These are phyloP conservation scores for Drosophila mayaguana DNA, from an alignment of 2,888 invertebrate genomes.

Conservation along the genomic window DNA sequence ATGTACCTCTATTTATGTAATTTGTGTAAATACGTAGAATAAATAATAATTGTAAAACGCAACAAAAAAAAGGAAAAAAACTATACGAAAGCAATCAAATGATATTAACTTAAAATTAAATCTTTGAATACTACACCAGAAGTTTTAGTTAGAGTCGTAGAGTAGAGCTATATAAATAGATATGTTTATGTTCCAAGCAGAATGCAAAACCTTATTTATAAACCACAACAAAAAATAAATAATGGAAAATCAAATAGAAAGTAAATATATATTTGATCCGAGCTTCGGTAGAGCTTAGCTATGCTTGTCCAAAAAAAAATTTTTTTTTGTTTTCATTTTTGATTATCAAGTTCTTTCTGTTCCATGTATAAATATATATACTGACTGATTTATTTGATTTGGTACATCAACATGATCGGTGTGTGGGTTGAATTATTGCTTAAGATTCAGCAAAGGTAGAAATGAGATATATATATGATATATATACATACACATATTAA, in stretches of 20 bases:
- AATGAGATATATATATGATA: no score
- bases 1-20: conserved; percentile 43
- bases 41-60: conserved; percentile 29
- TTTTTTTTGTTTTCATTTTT: not conserved
- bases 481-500: no score
- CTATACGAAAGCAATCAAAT: conserved; percentile 25
- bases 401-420: not conserved
- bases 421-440: not conserved
- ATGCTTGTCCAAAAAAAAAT: not conserved
- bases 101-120: not conserved
- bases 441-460: not conserved
- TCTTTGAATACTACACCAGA: conserved; percentile 23
- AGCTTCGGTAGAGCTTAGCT: not conserved
- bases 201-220: not conserved
- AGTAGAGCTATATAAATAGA: conserved; percentile 17
- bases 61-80: conserved; percentile 22
- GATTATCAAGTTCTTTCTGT: not conserved
- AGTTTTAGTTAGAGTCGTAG: conserved; percentile 20
- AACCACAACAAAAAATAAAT: not conserved
- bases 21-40: conserved; percentile 68
- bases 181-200: conserved; percentile 17
- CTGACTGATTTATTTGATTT: no score
- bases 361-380: not conserved
- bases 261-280: not conserved
- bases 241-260: conserved; percentile 6